Base-by-base conservation (phyloP, 2,113 vertebrate species). In the Anguilla japonica region DNA sequence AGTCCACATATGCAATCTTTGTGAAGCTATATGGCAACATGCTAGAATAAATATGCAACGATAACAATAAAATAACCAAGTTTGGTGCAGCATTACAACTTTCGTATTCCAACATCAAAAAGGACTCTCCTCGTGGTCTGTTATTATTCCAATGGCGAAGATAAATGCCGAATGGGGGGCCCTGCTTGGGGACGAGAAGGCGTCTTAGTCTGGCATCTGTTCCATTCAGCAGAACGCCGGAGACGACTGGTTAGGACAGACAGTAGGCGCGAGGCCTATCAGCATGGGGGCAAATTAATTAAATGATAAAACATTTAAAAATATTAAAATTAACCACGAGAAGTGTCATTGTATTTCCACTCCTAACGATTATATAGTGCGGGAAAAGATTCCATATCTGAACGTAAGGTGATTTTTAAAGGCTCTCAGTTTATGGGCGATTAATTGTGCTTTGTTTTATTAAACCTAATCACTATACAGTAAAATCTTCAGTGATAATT, bases 181-280 rank as follows among this genome's bases (percentile, higher is more conserved):
- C 56, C 82, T 82, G 84, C 88, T 71, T 92, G 94, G 94, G 93
- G 92, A 91, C 90, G 90, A 89, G 94, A 94, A 94, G 91, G 91
- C 91, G 90, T 89, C 80, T 93, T 87, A 14, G 50, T 53, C 50
- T 93, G 88, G 95, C 96, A 97, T 97, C 97, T 97, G 96, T 95
- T 96, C 93, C 85, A 83, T 91, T 93, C 93, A 94, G 75, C 91
- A 86, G 90, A 90, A 90, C 84, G 87, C 83, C 78, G 85, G 83
- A 84, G 86, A 93, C 88, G 34, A 46, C 26, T 26, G 87, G 81
- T 46, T 86, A 20, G 91, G 92, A 93, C 95, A 95, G 96, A 96
- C 97, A 95, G 94, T 79, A 91, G 94, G 95, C 90, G 92, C 88
- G 90, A 93, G 89, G 91, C 93, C 89, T 91, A 94, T 91, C 92